Evolutionary conservation across 2,113 vertebrate genomes (phyloP).

Genomic region (Eupsittula cactorum): DNA sequence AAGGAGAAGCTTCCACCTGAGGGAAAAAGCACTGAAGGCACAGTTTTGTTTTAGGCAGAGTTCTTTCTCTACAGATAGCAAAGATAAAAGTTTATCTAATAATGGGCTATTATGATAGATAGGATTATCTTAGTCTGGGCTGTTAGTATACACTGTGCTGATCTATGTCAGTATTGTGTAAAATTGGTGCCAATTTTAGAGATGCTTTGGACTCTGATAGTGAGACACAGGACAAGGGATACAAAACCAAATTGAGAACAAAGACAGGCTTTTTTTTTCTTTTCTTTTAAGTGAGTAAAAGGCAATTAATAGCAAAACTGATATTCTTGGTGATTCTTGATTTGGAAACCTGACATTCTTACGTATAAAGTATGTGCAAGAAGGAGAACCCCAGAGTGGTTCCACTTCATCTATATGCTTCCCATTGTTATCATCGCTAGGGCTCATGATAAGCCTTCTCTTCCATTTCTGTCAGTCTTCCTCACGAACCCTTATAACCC

Average conservation of each 20-base stretch:
- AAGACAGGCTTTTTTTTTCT: not conserved
- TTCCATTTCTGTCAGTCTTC: slow-evolving; percentile 22
- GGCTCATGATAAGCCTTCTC: slow-evolving; percentile 1
- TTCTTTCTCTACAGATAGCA: not conserved
- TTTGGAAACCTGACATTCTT: slow-evolving; percentile 17
- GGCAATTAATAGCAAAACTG: not conserved
- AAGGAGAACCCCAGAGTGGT: not conserved
- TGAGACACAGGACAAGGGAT: not conserved
- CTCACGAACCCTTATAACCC: not conserved
- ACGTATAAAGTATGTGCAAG: not conserved
- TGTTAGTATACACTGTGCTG: not conserved
- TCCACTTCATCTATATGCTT: slow-evolving; percentile 36
- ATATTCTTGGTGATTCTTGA: not conserved
- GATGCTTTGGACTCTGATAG: not conserved
- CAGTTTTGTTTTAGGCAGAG: not conserved
- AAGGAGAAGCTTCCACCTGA: not conserved
- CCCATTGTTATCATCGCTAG: slow-evolving; percentile 52
- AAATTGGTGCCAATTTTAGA: not conserved
- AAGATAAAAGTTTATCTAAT: not conserved
- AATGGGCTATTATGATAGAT: not conserved
- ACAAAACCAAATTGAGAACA: slow-evolving; percentile 2
- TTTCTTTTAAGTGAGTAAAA: not conserved
- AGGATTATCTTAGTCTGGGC: not conserved
- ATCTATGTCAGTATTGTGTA: accelerated
- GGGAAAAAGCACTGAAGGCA: not conserved